Evolutionary conservation across 2,888 invertebrate species (phyloP).

Genomic region (Lepidocyrtoides sp.): DNA sequence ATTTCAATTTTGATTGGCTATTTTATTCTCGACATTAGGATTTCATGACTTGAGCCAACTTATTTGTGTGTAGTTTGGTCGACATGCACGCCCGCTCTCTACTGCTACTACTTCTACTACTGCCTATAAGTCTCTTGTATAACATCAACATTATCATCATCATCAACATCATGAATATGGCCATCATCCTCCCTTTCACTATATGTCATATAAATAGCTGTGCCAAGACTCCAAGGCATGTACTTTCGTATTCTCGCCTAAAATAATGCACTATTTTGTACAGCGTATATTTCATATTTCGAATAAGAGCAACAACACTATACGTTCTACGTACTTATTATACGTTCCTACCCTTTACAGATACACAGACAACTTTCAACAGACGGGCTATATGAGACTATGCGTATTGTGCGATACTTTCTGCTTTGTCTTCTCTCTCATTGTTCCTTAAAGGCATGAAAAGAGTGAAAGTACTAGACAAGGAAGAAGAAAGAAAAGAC

Average conservation of each 20-base stretch:
- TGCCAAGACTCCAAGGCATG: conserved; percentile 12
- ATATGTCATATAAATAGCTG: background rate
- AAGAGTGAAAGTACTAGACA: background rate
- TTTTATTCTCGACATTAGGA: conserved; percentile 79
- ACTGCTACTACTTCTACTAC: background rate
- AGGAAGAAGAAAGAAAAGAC: conserved; percentile 7
- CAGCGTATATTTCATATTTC: background rate
- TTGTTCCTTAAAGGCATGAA: conserved; percentile 59
- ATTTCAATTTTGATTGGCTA: conserved; percentile 81
- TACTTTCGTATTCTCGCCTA: background rate
- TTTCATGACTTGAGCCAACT: conserved; percentile 76
- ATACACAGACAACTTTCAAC: background rate
- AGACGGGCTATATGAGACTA: background rate
- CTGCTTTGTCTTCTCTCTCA: conserved; percentile 40
- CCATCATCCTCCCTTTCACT: background rate
- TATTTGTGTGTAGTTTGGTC: conserved; percentile 27
- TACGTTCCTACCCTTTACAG: background rate
- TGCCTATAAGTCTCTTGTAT: conserved; percentile 4
- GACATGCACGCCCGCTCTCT: background rate
- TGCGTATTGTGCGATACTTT: background rate
- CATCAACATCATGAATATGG: too few relatives aligned
- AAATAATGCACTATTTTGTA: background rate
- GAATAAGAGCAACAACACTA: conserved; percentile 38
- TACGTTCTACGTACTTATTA: background rate
- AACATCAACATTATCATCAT: conserved; percentile 39